A percentile compares a stretch with the other conserved stretches of the same genome.
These are phyloP conservation scores for Aplochiton taeniatus DNA, from an alignment of 2,797 vertebrate species.

Conservation along the genomic window DNA sequence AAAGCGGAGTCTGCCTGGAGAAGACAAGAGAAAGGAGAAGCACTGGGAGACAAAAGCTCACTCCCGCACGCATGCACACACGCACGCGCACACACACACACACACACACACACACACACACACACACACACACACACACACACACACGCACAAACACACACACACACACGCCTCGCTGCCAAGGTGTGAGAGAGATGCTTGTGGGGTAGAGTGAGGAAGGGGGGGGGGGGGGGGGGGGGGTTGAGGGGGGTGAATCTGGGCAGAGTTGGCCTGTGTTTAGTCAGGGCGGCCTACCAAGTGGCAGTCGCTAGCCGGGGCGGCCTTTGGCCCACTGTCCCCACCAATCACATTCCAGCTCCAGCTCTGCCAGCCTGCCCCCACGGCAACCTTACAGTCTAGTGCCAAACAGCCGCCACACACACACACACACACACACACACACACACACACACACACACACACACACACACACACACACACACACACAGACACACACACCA, in stretches of 20 bases:
- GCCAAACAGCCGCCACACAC: conserved; percentile 50
- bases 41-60: not conserved
- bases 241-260: conserved; percentile 27
- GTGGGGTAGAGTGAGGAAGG: not conserved
- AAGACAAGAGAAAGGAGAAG: conserved; percentile 16
- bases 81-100: not conserved
- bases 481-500: conserved; percentile 14
- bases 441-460: conserved; percentile 26
- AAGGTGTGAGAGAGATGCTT: conserved; percentile 33
- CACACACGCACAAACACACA: conserved; percentile 28
- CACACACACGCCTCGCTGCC: conserved; percentile 26
- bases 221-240: not conserved
- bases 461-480: conserved; percentile 26
- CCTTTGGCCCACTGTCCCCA: conserved; percentile 66
- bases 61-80: not conserved
- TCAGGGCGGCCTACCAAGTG: conserved; percentile 65
- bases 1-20: conserved; percentile 17
- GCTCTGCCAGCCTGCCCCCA: conserved; percentile 59
- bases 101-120: not conserved
- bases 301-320: conserved; percentile 60
- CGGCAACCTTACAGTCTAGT: conserved; percentile 56
- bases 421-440: conserved; percentile 10
- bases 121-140: conserved; percentile 20
- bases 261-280: conserved; percentile 65
- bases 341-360: conserved; percentile 65